Evolutionary conservation across 1,140 invertebrate genomes (phyloP), one percentile per base, ranked within the genome.

Genomic region (Globodera rostochiensis): DNA sequence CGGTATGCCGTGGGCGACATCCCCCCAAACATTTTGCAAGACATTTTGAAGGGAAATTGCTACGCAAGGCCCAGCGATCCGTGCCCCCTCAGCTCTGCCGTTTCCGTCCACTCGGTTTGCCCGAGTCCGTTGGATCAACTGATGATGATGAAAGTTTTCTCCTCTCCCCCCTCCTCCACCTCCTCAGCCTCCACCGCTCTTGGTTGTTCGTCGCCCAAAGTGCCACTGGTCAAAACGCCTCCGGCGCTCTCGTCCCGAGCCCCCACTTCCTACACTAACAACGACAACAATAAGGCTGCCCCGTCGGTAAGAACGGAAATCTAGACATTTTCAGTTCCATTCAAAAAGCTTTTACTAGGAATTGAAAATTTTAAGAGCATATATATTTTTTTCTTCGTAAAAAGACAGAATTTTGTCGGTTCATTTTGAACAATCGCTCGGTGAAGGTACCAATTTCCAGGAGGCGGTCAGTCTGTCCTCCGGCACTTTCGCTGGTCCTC

Each of bases 121-220:
- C 21, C 64, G 4, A 78, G 64, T 70, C 77, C 77, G 13, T 69
- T 78, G 21, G 77, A 78, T 47, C 64, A 70, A 13, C 50, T 78
- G 49, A 78, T 78, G 13, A 77, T 71, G 19, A 57, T 77, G 8
- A 13, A n/a, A 49, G 25, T 25, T 3, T 25, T 11, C 57, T n/a
- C 60, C 19, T 25, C 19, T 19, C 25, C 53, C 53, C 15, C 13
- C 15, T 46, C 6, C 15, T 49, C 60, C 21, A 8, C 77, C 13
- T 0, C 77, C 7, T 78, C 75, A 5, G 49, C 75, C n/a, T 19
- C 75, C 6, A 0, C 75, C 7, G 9, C 50, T 15, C 57, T 25
- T 25, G 25, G 53, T 3, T 64, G 46, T n/a, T 66, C 53, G 9
- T 13, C 46, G 3, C 21, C 49, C 53, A 77, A 70, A 66, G 13